Percentiles rank a stretch among this genome's conserved stretches.
Evolutionary conservation across 2,888 invertebrate genomes (phyloP).

Genomic region (Leucophenga maculata): DNA sequence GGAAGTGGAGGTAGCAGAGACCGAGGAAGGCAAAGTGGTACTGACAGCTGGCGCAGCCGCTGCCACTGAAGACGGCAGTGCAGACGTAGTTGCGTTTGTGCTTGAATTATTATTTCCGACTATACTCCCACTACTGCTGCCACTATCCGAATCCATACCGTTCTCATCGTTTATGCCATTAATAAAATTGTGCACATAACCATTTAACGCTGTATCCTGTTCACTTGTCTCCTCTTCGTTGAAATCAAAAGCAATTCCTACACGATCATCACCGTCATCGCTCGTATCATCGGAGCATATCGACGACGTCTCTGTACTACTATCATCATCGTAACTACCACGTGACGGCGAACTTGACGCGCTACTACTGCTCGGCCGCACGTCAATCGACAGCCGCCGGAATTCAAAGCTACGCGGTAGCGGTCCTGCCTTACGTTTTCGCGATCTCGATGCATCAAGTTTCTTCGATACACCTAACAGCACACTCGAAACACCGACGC

Average conservation of each 20-base stretch:
- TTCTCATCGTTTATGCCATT: slow-evolving; percentile 70
- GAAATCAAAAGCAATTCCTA: slow-evolving; percentile 67
- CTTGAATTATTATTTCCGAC: slow-evolving; percentile 51
- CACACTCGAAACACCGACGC: slow-evolving; percentile 42
- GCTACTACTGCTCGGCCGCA: slow-evolving; percentile 53
- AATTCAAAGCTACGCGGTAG: slow-evolving; percentile 74
- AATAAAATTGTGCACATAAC: slow-evolving; percentile 70
- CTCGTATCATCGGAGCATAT: slow-evolving; percentile 45
- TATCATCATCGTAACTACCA: slow-evolving; percentile 60
- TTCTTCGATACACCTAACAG: slow-evolving; percentile 49
- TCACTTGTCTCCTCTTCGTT: slow-evolving; percentile 66
- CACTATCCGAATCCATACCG: slow-evolving; percentile 50
- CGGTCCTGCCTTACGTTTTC: slow-evolving; percentile 77
- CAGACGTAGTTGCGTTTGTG: slow-evolving; percentile 17
- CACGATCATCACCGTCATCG: slow-evolving; percentile 60
- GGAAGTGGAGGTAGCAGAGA: background rate
- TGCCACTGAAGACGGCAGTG: slow-evolving; percentile 35
- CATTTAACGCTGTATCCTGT: slow-evolving; percentile 68
- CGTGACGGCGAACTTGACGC: slow-evolving; percentile 53
- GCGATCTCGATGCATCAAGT: slow-evolving; percentile 62
- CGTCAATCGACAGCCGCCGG: slow-evolving; percentile 68
- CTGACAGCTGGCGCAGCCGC: slow-evolving; percentile 12
- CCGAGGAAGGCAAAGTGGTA: slow-evolving; percentile 23
- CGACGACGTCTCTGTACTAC: slow-evolving; percentile 60
- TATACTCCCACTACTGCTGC: slow-evolving; percentile 32